Evolutionary conservation across 2,888 invertebrate genomes (phyloP).

Genomic region (Thumatha senex): DNA sequence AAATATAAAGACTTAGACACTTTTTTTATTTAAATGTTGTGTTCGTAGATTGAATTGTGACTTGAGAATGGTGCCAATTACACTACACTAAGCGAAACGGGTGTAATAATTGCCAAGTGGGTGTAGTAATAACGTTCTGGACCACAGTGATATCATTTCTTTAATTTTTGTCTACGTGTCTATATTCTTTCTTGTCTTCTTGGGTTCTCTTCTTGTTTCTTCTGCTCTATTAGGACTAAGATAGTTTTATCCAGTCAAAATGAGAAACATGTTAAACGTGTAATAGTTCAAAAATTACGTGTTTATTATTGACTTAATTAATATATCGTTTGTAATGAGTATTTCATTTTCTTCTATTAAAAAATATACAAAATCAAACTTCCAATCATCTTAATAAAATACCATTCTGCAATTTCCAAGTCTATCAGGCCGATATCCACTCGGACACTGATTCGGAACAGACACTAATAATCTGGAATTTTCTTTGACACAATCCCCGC

Average conservation of each 20-base stretch:
- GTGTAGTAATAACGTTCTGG: too few relatives aligned
- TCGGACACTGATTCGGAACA: constrained; percentile 65
- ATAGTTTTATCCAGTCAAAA: background rate
- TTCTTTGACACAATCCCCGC: constrained; percentile 49
- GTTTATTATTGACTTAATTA: background rate
- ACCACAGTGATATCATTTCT: too few relatives aligned
- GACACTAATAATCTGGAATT: constrained; percentile 60
- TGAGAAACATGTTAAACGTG: background rate
- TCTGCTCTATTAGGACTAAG: background rate
- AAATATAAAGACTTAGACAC: too few relatives aligned
- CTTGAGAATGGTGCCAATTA: too few relatives aligned
- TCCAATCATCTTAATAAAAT: constrained; percentile 40
- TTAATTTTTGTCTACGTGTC: too few relatives aligned
- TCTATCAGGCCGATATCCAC: constrained; percentile 61
- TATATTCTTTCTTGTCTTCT: too few relatives aligned
- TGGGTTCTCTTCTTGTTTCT: too few relatives aligned
- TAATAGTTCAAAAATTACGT: background rate
- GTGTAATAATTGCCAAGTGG: too few relatives aligned
- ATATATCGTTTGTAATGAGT: background rate
- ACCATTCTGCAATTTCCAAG: constrained; percentile 58
- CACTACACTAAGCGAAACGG: too few relatives aligned
- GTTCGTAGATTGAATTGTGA: too few relatives aligned
- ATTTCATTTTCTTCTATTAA: background rate
- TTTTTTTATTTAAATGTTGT: too few relatives aligned
- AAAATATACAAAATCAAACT: background rate